A percentile compares a stretch with the other conserved stretches of the same genome.
phyloP scores from a whole-genome alignment of 2,888 invertebrate species.

The Rutpela maculata region DNA sequence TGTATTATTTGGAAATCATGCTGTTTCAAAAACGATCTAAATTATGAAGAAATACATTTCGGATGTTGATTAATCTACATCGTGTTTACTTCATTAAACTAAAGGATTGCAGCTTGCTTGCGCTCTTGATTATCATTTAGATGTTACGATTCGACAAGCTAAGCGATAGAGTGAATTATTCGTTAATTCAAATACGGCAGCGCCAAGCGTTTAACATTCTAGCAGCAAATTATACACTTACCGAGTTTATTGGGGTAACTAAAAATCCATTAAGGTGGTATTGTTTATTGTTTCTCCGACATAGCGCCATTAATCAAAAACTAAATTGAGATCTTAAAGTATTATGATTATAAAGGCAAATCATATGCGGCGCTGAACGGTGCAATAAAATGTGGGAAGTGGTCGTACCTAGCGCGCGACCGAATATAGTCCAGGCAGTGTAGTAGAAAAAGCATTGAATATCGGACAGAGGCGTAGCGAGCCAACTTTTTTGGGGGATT shows the following conservation, averaged over 20 bases:
- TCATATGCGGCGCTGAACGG: slow-evolving; percentile 46
- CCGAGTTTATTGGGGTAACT: slow-evolving; percentile 29
- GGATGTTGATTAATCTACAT: no score
- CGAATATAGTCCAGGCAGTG: slow-evolving; percentile 36
- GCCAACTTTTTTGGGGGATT: no score
- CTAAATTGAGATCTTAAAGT: slow-evolving; percentile 46
- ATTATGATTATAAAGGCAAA: slow-evolving; percentile 46
- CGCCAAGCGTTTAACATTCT: not conserved
- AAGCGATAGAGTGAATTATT: not conserved
- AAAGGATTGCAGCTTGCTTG: not conserved
- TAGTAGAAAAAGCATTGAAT: not conserved
- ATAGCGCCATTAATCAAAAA: slow-evolving; percentile 40
- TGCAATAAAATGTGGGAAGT: slow-evolving; percentile 49
- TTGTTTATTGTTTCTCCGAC: slow-evolving; percentile 32
- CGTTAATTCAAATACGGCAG: not conserved
- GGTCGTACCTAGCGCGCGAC: slow-evolving; percentile 39
- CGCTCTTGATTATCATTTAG: not conserved
- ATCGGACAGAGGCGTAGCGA: no score
- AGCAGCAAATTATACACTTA: slow-evolving; percentile 7
- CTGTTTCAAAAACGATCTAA: no score
- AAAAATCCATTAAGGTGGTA: slow-evolving; percentile 32
- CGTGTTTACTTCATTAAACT: no score
- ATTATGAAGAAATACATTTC: no score
- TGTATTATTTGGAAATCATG: no score
- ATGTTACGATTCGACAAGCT: not conserved